Conservation (phyloP, 2,113 vertebrate genomes). For the Platichthys flesus region DNA sequence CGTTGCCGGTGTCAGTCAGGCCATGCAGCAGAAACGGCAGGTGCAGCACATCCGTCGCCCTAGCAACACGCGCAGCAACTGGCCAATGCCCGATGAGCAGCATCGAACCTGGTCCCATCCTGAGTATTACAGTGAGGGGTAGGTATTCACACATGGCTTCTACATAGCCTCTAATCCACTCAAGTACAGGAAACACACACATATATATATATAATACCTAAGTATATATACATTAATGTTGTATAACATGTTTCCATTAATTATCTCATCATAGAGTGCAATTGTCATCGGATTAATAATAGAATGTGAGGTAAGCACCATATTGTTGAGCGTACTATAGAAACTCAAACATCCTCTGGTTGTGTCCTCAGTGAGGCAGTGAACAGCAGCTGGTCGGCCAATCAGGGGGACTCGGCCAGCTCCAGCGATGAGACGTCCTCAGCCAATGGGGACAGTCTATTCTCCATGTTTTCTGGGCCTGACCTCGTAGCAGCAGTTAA, state of each 20-base stretch:
- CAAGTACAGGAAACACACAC: neutral
- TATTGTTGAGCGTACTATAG: neutral
- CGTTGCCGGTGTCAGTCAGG: slow-evolving; percentile 96
- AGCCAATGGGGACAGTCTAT: slow-evolving; percentile 96
- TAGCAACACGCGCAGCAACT: slow-evolving; percentile 90
- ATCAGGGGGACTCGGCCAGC: slow-evolving; percentile 96
- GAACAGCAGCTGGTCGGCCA: slow-evolving; percentile 92
- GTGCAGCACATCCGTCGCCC: slow-evolving; percentile 92
- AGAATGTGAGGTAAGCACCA: neutral
- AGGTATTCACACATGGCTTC: slow-evolving; percentile 59
- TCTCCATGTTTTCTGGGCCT: slow-evolving; percentile 99
- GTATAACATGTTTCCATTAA: neutral
- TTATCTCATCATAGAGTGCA: neutral
- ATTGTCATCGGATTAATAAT: neutral
- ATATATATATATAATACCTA: neutral
- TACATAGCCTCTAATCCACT: neutral
- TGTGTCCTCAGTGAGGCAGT: slow-evolving; percentile 88
- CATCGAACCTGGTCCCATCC: slow-evolving; percentile 96
- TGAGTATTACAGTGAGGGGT: slow-evolving; percentile 96
- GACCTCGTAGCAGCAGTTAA: slow-evolving; percentile 98
- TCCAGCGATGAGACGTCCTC: slow-evolving; percentile 98
- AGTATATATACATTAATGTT: neutral
- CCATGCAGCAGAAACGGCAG: slow-evolving; percentile 98
- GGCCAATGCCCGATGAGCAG: slow-evolving; percentile 92
- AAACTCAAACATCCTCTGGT: neutral